Base-by-base conservation (phyloP, 2,888 invertebrate species). In the Nineta flava region DNA sequence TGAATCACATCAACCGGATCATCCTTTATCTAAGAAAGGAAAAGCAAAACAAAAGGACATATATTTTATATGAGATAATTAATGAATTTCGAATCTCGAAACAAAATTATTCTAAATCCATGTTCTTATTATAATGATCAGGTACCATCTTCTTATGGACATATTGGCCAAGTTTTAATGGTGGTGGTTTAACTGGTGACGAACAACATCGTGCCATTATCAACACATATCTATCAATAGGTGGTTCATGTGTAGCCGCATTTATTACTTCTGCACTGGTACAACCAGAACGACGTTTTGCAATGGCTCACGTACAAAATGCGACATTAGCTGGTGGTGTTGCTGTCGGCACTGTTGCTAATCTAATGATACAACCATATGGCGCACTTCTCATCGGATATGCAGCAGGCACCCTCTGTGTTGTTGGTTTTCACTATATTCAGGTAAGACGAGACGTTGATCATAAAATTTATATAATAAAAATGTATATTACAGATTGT, bases 111-210 rank as follows among this genome's bases (percentile, higher is more conserved):
- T 26, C 26, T 26, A 26, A 26, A 5, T 6, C 7, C 4, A 6
- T 26, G 4, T 26, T 26, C 26, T 26, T 26, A 1, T 6, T 26
- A 2, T 19, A n/a, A n/a, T n/a, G n/a, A 5, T 10, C 63, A 88
- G 91, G 95, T 50, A 90, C 94, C 1, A 68, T 94, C 49, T 95
- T 96, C 67, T 73, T 97, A 44, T 96, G 94, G 94, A 73, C 95
- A 51, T 96, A 87, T 69, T 96, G 95, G 95, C 96, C 96, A 0
- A 92, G 92, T 53, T 97, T 97, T 71, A 97, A 96, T 71, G 83
- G 87, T 2, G 90, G 83, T 0, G 76, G 87, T 49, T 74, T 86
- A 21, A 72, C 71, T 2, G 75, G 78, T 0, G 81, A 79, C 47
- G 83, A 82, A 57, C 84, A 84, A 56, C 79, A 84, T 59, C 74